Base-by-base conservation (phyloP, 2,113 vertebrate species). In the Prolemur simus region DNA sequence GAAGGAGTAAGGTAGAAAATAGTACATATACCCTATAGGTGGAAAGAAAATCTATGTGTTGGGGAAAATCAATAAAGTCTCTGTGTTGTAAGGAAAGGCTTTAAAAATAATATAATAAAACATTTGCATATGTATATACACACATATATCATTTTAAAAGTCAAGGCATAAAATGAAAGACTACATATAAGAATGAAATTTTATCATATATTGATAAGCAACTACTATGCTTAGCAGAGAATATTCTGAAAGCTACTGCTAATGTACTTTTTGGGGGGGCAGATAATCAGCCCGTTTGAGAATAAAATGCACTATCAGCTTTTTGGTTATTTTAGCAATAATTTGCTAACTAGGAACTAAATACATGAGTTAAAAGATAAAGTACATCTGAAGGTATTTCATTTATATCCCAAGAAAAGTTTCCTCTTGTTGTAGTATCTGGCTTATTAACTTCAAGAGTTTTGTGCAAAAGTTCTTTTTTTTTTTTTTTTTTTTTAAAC, bases 321-420 rank as follows among this genome's bases (percentile, higher is more conserved):
- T 87, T 96, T 60, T 76, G 13, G 14, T 89, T 69, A 39, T 84
- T 83, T 2, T 3, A 68, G 21, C 25, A 94, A 87, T 42, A 84
- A 81, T 42, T 71, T 89, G 60, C 29, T 95, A 76, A 84, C 13
- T 12, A 95, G 32, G 32, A 95, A 80, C 80, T 91, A 93, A 94
- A 83, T 56, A 86, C 84, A 29, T 6, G 4, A 23, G 1, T 32
- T 80, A 66, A 81, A 84, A 47, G 4, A 81, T 68, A 45, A 95
- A 89, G 82, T 58, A 42, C 23, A 89, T 88, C n/a, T 83, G 54
- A 34, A 96, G 1, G n/a, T 69, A 76, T 76, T 78, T 86, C 9
- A 12, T 45, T 93, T 91, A 76, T 29, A 89, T 49, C 8, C 8
- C 76, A 66, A 34, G 27, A 81, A 89, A 49, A 20, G 5, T 80